A percentile compares a stretch with the other conserved stretches of the same genome.
These are phyloP conservation scores for Drosophila eohydei DNA, from an alignment of 2,888 invertebrate genomes.

Conservation along the genomic window DNA sequence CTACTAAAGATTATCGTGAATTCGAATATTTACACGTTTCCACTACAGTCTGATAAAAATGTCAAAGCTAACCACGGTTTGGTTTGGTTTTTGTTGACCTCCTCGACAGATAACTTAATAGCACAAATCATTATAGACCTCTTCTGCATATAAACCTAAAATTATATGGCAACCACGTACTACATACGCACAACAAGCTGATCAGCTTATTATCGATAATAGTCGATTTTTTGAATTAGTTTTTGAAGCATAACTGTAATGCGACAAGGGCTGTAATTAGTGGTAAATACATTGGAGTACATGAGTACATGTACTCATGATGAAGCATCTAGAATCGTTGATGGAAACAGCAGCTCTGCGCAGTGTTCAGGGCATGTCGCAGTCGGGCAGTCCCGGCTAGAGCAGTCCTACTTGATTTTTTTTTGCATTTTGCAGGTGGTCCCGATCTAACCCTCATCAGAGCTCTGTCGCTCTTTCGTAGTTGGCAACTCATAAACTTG, in stretches of 20 bases:
- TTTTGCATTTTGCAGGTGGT: constrained; percentile 11
- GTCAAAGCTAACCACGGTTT: no score
- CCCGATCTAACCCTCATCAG: constrained; percentile 61
- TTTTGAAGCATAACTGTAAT: no score
- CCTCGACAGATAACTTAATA: background rate
- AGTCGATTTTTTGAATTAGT: no score
- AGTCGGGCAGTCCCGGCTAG: background rate
- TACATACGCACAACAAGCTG: no score
- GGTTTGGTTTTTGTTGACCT: background rate
- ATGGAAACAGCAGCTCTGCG: no score
- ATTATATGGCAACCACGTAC: background rate
- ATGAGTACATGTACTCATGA: no score
- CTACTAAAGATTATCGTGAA: background rate
- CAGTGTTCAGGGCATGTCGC: background rate
- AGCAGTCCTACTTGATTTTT: background rate
- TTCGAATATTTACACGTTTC: background rate
- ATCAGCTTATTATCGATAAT: no score
- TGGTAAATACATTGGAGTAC: no score
- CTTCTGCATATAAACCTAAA: background rate
- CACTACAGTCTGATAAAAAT: background rate
- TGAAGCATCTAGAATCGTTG: no score
- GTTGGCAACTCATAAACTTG: constrained; percentile 48
- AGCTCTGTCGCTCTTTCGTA: constrained; percentile 49
- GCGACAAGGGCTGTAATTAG: no score
- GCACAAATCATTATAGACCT: background rate